phyloP scores from a whole-genome alignment of 2,888 invertebrate species.

The Ametastegia equiseti region DNA sequence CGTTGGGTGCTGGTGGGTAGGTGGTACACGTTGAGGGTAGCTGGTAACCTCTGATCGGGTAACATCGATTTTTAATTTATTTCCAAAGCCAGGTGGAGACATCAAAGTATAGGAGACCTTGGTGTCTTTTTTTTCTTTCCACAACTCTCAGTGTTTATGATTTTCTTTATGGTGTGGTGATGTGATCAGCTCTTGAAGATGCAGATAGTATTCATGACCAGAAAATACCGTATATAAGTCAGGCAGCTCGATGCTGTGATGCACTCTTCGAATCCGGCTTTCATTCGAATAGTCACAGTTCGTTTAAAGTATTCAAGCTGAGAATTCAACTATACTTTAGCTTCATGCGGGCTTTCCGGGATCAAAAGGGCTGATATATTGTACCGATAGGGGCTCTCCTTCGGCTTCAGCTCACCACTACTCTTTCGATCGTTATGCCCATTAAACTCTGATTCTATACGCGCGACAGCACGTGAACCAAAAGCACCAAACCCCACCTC shows the following conservation, averaged over 20 bases:
- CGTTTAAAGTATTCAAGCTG: not conserved
- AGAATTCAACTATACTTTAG: not conserved
- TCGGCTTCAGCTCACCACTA: conserved; percentile 17
- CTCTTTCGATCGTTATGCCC: conserved; percentile 39
- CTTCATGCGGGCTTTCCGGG: not conserved
- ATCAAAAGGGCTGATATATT: conserved; percentile 43
- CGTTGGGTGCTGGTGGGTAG: not conserved
- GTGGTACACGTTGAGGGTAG: not conserved
- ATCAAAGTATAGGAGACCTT: conserved; percentile 19
- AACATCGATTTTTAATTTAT: conserved; percentile 41
- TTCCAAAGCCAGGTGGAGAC: conserved; percentile 11
- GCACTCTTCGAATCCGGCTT: conserved; percentile 23
- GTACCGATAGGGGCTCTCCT: conserved; percentile 25
- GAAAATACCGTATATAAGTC: not conserved
- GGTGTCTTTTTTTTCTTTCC: not conserved
- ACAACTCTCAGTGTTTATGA: not conserved
- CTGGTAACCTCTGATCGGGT: conserved; percentile 4
- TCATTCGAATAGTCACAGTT: conserved; percentile 14
- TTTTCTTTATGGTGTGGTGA: conserved; percentile 2
- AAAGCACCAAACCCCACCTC: not conserved
- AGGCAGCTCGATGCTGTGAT: not conserved
- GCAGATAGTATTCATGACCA: not conserved
- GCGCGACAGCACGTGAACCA: conserved; percentile 38
- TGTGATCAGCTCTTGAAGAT: conserved; percentile 35
- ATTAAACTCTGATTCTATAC: conserved; percentile 35